phyloP scores from a whole-genome alignment of 2,888 invertebrate genomes.

The Strigamia crassipes region DNA sequence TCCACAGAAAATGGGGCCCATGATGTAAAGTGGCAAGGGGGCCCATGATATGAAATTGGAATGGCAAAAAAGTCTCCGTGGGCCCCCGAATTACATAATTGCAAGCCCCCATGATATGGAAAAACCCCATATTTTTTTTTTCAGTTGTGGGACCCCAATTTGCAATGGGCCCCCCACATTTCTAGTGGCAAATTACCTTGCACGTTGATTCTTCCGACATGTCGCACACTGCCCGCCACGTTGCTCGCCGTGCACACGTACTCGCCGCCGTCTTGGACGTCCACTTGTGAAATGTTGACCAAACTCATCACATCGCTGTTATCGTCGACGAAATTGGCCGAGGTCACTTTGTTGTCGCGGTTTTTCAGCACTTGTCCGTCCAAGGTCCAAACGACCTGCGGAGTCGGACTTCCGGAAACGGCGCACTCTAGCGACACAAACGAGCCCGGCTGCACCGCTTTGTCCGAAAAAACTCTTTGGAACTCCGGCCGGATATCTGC shows the following conservation, averaged over 20 bases:
- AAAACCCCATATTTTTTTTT: no score
- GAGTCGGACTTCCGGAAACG: constrained; percentile 49
- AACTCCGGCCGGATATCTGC: constrained; percentile 49
- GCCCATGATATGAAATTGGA: no score
- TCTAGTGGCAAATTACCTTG: constrained; percentile 48
- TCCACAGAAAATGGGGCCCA: no score
- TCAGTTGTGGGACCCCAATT: no score
- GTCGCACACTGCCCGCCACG: constrained; percentile 45
- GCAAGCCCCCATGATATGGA: no score
- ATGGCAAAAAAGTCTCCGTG: no score
- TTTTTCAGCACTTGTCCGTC: constrained; percentile 44
- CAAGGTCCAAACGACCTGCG: constrained; percentile 46
- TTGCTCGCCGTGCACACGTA: constrained; percentile 47
- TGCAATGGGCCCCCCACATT: no score
- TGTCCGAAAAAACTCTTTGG: constrained; percentile 45
- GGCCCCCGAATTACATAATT: no score
- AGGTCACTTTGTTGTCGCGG: background rate
- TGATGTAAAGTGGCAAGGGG: no score
- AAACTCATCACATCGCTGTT: constrained; percentile 48
- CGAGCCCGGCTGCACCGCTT: constrained; percentile 41
- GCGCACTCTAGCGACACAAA: constrained; percentile 47
- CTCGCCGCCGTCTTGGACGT: constrained; percentile 48
- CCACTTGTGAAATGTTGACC: constrained; percentile 46
- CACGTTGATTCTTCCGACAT: constrained; percentile 47
- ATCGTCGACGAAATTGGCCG: constrained; percentile 46